Evolutionary conservation across 2,113 vertebrate species (phyloP).

Genomic region (Tiliqua scincoides): DNA sequence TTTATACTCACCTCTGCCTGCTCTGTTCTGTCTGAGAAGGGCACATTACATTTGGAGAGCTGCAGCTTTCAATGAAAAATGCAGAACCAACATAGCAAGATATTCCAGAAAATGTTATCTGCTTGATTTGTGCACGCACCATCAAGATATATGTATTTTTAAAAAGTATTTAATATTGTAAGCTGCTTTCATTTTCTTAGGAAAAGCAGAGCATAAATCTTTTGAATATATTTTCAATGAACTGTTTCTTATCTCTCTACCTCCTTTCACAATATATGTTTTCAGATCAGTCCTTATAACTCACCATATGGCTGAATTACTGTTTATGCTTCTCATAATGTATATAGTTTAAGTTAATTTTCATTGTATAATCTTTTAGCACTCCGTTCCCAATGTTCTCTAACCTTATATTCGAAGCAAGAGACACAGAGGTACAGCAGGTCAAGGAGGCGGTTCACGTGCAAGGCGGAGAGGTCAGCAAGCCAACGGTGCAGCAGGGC

Average conservation of each 20-base stretch:
- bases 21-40: not conserved
- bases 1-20: not conserved
- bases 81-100: not conserved
- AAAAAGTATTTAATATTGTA: no score
- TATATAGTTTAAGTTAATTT: no score
- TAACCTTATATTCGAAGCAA: conserved; percentile 92
- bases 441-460: conserved; percentile 88
- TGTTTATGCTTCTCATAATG: no score
- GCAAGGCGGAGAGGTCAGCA: conserved; percentile 83
- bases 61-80: not conserved
- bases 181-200: no score
- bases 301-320: no score
- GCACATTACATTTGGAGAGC: not conserved
- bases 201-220: no score
- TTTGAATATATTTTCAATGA: no score
- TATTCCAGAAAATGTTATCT: not conserved
- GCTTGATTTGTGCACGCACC: not conserved
- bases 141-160: no score
- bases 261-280: no score
- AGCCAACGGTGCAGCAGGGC: conserved; percentile 86
- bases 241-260: no score
- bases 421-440: conserved; percentile 87
- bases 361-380: no score
- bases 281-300: no score
- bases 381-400: not conserved